Conservation (phyloP, 2,113 vertebrate species). For the Halichoeres trimaculatus region DNA sequence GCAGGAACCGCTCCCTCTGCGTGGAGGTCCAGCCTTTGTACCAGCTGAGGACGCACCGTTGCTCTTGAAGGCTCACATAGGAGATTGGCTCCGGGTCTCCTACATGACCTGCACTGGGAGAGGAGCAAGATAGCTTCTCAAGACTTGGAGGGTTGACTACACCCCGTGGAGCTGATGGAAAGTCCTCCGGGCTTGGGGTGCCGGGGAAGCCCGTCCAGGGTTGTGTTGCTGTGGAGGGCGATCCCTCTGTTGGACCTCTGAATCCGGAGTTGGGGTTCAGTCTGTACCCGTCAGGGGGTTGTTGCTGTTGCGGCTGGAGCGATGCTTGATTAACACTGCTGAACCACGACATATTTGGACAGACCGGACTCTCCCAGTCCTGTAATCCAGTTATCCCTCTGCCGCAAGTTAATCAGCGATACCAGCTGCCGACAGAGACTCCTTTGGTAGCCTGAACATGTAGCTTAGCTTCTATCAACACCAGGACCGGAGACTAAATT, state of each 20-base stretch:
- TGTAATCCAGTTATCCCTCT: background rate
- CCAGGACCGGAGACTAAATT: background rate
- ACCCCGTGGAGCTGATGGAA: constrained; percentile 61
- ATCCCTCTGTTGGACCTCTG: constrained; percentile 8
- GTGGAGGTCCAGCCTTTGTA: constrained; percentile 84
- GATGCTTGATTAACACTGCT: constrained; percentile 60
- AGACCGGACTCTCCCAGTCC: constrained; percentile 4
- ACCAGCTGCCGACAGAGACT: constrained; percentile 1
- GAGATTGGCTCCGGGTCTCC: constrained; percentile 78
- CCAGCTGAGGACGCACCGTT: constrained; percentile 91
- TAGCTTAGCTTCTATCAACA: constrained; percentile 19
- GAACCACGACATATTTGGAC: constrained; percentile 79
- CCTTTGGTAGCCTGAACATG: constrained; percentile 16
- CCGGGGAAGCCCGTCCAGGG: constrained; percentile 36
- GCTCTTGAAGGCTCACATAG: constrained; percentile 89
- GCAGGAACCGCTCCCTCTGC: constrained; percentile 87
- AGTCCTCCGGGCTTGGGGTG: constrained; percentile 43
- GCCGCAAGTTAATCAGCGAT: background rate
- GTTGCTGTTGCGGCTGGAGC: constrained; percentile 27
- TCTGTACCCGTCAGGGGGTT: constrained; percentile 37
- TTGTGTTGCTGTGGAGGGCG: constrained; percentile 12
- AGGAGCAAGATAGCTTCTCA: constrained; percentile 71
- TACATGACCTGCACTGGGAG: constrained; percentile 35
- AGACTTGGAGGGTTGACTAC: constrained; percentile 65
- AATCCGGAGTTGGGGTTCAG: constrained; percentile 23